Percentiles rank a stretch among this genome's conserved stretches.
phyloP scores from a whole-genome alignment of 2,113 vertebrate genomes.

The Notothenia rossii region DNA sequence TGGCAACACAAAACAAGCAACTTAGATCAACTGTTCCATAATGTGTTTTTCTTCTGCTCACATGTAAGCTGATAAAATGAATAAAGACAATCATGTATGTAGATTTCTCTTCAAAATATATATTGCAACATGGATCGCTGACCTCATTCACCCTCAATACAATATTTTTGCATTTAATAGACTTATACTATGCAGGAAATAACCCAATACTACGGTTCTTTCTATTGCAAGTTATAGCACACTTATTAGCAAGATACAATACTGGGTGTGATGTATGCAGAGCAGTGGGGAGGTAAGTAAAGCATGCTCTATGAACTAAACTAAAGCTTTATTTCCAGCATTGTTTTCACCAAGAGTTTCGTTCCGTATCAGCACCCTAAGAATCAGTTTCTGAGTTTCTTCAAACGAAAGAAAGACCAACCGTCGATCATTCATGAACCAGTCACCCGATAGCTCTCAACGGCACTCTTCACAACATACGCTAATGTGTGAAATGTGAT shows the following conservation, averaged over 20 bases:
- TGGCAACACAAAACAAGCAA: conserved; percentile 56
- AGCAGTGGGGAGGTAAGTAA: conserved; percentile 63
- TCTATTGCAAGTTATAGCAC: conserved; percentile 74
- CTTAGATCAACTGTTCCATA: conserved; percentile 9
- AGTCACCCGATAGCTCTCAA: conserved; percentile 46
- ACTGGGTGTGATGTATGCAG: conserved; percentile 60
- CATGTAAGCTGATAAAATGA: conserved; percentile 32
- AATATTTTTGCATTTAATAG: conserved; percentile 37
- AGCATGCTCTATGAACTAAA: conserved; percentile 79
- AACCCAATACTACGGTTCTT: conserved; percentile 58
- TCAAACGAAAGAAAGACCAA: conserved; percentile 61
- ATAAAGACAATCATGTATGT: conserved; percentile 10
- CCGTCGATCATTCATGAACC: conserved; percentile 54
- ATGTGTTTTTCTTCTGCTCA: conserved; percentile 7
- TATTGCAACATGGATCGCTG: conserved; percentile 33
- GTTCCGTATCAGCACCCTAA: conserved; percentile 65
- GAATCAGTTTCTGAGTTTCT: conserved; percentile 62
- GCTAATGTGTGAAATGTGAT: conserved; percentile 62
- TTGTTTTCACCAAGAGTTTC: conserved; percentile 54
- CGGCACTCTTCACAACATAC: conserved; percentile 49
- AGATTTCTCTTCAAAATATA: conserved; percentile 38
- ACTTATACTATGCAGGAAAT: conserved; percentile 62
- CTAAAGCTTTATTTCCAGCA: conserved; percentile 69
- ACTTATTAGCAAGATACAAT: conserved; percentile 73
- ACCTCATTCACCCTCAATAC: conserved; percentile 34